Percentiles rank a stretch among this genome's conserved stretches.
phyloP scores from a whole-genome alignment of 2,113 vertebrate genomes.

The Myrmophylax atrothorax region DNA sequence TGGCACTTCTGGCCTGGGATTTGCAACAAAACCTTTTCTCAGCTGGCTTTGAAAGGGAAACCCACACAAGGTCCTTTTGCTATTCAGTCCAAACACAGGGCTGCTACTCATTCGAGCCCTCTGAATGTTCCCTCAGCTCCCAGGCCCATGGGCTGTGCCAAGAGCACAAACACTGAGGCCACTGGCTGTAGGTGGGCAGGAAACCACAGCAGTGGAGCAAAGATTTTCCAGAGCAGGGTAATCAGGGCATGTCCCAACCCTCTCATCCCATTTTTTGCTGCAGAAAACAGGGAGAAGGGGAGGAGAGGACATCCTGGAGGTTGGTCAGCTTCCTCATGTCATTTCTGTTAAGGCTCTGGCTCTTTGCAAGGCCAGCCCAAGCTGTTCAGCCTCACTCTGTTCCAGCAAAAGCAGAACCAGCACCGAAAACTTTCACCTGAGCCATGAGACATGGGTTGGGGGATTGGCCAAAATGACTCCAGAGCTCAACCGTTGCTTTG shows the following conservation, averaged over 20 bases:
- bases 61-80: slow-evolving; percentile 52
- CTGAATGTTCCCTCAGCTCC: neutral
- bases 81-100: slow-evolving; percentile 61
- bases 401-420: neutral
- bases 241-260: neutral
- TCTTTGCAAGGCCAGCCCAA: neutral
- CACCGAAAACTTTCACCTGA: neutral
- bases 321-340: neutral
- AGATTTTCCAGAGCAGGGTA: neutral
- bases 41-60: slow-evolving; percentile 30
- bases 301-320: neutral
- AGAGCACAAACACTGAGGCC: neutral
- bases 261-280: neutral
- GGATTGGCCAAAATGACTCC: neutral
- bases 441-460: fast-evolving
- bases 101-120: slow-evolving; percentile 28
- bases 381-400: neutral
- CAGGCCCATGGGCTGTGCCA: neutral
- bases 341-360: neutral
- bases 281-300: neutral
- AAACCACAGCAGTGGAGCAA: fast-evolving
- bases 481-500: neutral
- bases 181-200: slow-evolving; percentile 46
- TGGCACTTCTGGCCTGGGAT: neutral
- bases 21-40: slow-evolving; percentile 50